Evolutionary conservation across 92 coral and sea anemone species (phyloP), one percentile per base, ranked within the genome.

Genomic region (Paramuricea clavata): DNA sequence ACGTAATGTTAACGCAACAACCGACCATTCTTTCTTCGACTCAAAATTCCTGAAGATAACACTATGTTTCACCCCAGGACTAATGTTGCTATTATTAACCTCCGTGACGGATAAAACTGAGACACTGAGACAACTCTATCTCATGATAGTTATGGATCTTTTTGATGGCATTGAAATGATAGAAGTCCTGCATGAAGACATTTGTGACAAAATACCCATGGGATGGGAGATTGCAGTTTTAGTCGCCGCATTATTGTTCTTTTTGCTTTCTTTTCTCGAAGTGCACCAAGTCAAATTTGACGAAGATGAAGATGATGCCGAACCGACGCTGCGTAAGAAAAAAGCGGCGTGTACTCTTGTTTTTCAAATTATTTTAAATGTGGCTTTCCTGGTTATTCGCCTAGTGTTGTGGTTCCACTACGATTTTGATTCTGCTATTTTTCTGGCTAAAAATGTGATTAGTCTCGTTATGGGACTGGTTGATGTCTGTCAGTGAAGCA

Each of bases 101-200:
- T 65, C 72, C 27, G 72, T 65, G n/a, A 65, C 36, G 27, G 72
- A 65, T 65, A n/a, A 33, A 27, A 31, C 1, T 31, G 72, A 39
- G 21, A 15, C 21, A 16, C 39, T 65, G 3, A 25, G 28, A n/a
- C 13, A 21, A 10, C 72, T 65, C n/a, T 25, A 65, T 33, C 22
- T 65, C 10, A 65, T 39, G 28, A 33, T 10, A 1, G 72, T 65
- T 3, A 0, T 65, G 39, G 72, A 65, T 65, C 39, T 65, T 13
- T 65, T 65, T 65, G 72, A 65, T 5, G 72, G 72, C 16, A 19
- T 65, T 30, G 72, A 65, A 31, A 65, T 65, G 72, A 28, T 65
- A 33, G 72, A 65, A 4, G 72, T 65, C 22, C 36, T 65, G 11
- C 72, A 65, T 25, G 72, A 65, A 65, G 72, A 65, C 13, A 39